Evolutionary conservation across 2,888 invertebrate genomes (phyloP), one percentile per base, ranked within the genome.

Genomic region (Idaea biselata): DNA sequence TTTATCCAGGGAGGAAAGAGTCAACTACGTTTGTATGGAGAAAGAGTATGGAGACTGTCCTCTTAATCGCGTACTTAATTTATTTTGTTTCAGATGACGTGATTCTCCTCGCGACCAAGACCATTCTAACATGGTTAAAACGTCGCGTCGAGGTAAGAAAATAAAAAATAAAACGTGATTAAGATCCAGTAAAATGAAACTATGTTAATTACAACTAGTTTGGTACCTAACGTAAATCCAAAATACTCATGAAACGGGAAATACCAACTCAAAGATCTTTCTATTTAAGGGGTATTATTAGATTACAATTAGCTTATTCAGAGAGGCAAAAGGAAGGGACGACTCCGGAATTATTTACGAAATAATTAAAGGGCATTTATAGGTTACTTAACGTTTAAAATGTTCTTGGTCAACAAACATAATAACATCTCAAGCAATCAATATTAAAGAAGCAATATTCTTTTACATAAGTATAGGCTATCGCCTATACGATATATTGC

Each of bases 401-500:
- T 53, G 58, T 59, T 58, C 44, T 44, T 44, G 14, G 1, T 33
- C 7, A 11, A 44, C 11, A 44, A 44, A 44, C 44, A 44, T 11
- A 3, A 11, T 44, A 44, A 44, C 14, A 8, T 44, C 8, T 14
- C 44, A 44, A 44, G 14, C 44, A 44, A 14, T 44, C 44, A 14
- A 44, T 44, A 44, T 44, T 44, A 44, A 6, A 1, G 44, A 18
- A 18, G 18, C 56, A 56, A 56, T 56, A 56, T 18, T 8, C 18
- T 16, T 18, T 56, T 11, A 18, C 17, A 18, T 56, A 56, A 44
- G 25, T 25, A 25, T 25, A 64, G 68, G 65, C 72, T 70, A 72
- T 72, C n/a, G n/a, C n/a, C n/a, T n/a, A n/a, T n/a, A n/a, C n/a
- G n/a, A n/a, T n/a, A n/a, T n/a, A n/a, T n/a, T n/a, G n/a, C n/a